A percentile compares a stretch with the other conserved stretches of the same genome.
These are phyloP conservation scores for Lycophotia porphyrea DNA, from an alignment of 2,888 invertebrate genomes.

Conservation along the genomic window DNA sequence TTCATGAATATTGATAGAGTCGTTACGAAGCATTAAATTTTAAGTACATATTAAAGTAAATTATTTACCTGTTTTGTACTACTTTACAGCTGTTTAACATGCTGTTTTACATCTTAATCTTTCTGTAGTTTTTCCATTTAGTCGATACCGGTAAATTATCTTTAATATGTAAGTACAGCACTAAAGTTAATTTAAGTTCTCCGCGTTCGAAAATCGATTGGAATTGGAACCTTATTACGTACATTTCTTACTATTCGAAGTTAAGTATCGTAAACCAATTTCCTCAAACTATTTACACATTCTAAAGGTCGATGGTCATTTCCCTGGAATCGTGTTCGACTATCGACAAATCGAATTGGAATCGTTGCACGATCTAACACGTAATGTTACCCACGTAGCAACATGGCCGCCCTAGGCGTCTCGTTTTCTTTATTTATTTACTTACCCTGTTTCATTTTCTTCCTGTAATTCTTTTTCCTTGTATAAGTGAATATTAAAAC, in stretches of 20 bases:
- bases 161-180: constrained; percentile 27
- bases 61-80: constrained; percentile 25
- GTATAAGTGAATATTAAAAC: constrained; percentile 88
- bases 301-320: constrained; percentile 82
- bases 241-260: constrained; percentile 29
- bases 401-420: constrained; percentile 75
- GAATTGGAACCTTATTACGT: constrained; percentile 25
- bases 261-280: constrained; percentile 55
- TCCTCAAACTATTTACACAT: constrained; percentile 82
- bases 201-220: constrained; percentile 21
- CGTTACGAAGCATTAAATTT: constrained; percentile 44
- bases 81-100: constrained; percentile 24
- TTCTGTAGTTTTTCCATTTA: constrained; percentile 32
- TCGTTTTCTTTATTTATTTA: constrained; percentile 85
- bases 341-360: constrained; percentile 86
- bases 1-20: constrained; percentile 45
- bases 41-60: constrained; percentile 33
- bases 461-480: constrained; percentile 88
- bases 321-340: constrained; percentile 75
- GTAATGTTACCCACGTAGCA: constrained; percentile 79
- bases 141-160: constrained; percentile 21
- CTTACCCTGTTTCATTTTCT: constrained; percentile 87
- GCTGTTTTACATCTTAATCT: constrained; percentile 40
- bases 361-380: constrained; percentile 85
- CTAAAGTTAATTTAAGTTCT: constrained; percentile 41